These are phyloP conservation scores for Spodoptera frugiperda DNA, from an alignment of 1,140 invertebrate genomes.

Conservation along the genomic window DNA sequence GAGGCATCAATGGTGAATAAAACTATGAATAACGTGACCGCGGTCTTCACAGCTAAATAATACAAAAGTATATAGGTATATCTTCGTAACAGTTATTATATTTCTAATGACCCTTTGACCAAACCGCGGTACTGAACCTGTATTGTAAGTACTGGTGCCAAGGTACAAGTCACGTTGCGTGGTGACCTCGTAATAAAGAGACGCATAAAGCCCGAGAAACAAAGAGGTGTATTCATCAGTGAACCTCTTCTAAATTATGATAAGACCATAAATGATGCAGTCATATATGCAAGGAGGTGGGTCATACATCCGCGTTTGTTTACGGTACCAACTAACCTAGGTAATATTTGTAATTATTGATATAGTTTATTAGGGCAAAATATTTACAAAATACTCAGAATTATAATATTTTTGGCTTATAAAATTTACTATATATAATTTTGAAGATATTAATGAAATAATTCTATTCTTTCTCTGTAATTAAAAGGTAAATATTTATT, in stretches of 20 bases:
- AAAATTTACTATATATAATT: too few species aligned
- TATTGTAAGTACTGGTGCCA: neutral
- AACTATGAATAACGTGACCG: neutral
- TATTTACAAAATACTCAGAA: too few species aligned
- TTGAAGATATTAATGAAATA: too few species aligned
- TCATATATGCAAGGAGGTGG: constrained; percentile 32
- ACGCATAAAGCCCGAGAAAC: constrained; percentile 67
- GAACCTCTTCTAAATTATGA: constrained; percentile 67
- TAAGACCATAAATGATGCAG: constrained; percentile 68
- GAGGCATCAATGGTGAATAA: too few species aligned
- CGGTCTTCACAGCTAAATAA: neutral
- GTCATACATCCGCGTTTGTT: constrained; percentile 6
- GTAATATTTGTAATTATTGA: neutral
- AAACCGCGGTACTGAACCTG: neutral
- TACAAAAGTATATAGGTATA: neutral
- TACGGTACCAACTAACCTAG: neutral
- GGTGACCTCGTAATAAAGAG: constrained; percentile 63
- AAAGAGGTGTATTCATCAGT: constrained; percentile 73
- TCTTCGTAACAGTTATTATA: constrained; percentile 18
- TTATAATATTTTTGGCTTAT: too few species aligned
- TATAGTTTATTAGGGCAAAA: too few species aligned
- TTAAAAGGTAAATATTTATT: neutral
- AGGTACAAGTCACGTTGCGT: constrained; percentile 50
- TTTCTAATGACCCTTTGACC: constrained; percentile 33
- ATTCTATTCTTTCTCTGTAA: neutral